Evolutionary conservation across 2,888 invertebrate species (phyloP).

Genomic region (Cantharis nigra): DNA sequence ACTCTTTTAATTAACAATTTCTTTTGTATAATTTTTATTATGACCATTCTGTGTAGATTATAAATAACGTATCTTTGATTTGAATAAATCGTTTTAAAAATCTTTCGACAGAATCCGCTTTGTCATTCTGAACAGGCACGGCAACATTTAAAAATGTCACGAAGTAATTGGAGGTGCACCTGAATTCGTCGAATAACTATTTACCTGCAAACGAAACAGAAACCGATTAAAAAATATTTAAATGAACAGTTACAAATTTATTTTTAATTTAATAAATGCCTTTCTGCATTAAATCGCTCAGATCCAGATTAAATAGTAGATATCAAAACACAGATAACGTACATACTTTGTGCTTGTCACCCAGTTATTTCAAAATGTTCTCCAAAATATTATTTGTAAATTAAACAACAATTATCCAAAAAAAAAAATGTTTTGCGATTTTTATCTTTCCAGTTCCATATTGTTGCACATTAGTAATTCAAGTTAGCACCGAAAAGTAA

Average conservation of each 20-base stretch:
- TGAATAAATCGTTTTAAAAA: conserved; percentile 24
- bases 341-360: not conserved
- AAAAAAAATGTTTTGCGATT: not conserved
- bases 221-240: conserved; percentile 6
- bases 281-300: not conserved
- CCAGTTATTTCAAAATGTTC: not conserved
- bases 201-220: conserved; percentile 8
- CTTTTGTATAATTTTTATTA: not conserved
- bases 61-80: conserved; percentile 8
- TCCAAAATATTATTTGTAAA: not conserved
- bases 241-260: conserved; percentile 11
- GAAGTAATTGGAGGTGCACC: conserved; percentile 26
- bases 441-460: not conserved
- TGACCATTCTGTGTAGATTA: not conserved
- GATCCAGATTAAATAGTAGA: not conserved
- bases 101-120: conserved; percentile 33
- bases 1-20: not conserved
- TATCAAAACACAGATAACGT: not conserved
- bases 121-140: conserved; percentile 33
- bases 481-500: not conserved
- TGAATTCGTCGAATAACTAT: conserved; percentile 13
- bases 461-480: not conserved
- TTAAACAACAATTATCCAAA: not conserved
- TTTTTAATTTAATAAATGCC: not conserved
- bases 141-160: conserved; percentile 33